These are phyloP conservation scores for Pseudocheirus occidentalis DNA, from an alignment of 2,797 vertebrate genomes.

Conservation along the genomic window DNA sequence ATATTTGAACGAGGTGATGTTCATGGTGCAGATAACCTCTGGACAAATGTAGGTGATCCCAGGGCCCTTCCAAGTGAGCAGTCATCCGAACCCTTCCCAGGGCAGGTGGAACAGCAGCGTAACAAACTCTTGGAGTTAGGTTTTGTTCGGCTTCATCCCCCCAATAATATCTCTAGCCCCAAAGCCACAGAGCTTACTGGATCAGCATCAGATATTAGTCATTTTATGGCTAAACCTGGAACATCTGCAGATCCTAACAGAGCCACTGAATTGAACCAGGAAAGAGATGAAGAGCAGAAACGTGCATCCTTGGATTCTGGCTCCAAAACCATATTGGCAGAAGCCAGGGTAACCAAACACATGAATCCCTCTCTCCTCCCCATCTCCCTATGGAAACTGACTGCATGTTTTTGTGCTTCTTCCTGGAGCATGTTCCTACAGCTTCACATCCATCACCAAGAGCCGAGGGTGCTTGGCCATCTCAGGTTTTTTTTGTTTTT, in stretches of 20 bases:
- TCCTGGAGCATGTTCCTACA: constrained; percentile 80
- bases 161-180: not conserved
- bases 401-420: constrained; percentile 85
- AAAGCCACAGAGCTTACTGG: constrained; percentile 26
- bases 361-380: constrained; percentile 70
- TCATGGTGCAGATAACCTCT: constrained; percentile 55
- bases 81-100: constrained; percentile 26
- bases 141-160: not conserved
- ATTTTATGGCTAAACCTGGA: constrained; percentile 13
- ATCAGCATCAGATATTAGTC: constrained; percentile 30
- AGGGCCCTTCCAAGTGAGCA: constrained; percentile 19
- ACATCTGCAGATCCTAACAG: constrained; percentile 21
- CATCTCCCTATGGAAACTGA: constrained; percentile 66
- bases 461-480: constrained; percentile 82
- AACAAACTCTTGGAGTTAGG: constrained; percentile 36
- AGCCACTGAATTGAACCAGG: constrained; percentile 13
- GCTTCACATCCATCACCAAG: constrained; percentile 81
- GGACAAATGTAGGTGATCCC: constrained; percentile 46
- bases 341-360: constrained; percentile 85
- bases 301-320: constrained; percentile 84
- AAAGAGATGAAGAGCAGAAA: constrained; percentile 75
- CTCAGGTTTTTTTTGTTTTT: constrained; percentile 72
- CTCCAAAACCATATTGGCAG: constrained; percentile 86
- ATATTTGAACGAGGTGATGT: constrained; percentile 82
- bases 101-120: constrained; percentile 57